Conservation (phyloP, 2,797 vertebrate species). For the Esox lucius region DNA sequence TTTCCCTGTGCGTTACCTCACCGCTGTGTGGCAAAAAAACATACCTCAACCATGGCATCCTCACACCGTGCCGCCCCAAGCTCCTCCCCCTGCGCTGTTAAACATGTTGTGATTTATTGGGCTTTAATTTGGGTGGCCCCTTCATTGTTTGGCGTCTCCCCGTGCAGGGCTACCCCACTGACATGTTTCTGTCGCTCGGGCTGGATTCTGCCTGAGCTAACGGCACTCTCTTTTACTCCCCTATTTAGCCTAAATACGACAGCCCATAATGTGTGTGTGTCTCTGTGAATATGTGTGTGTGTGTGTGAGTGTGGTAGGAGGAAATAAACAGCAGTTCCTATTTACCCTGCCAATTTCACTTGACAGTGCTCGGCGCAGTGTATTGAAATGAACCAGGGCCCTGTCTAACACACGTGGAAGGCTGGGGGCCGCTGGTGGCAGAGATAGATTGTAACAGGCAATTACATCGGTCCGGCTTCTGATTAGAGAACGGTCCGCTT, state of each 20-base stretch:
- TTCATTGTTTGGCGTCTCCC: slow-evolving; percentile 64
- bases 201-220: slow-evolving; percentile 71
- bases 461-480: slow-evolving; percentile 56
- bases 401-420: slow-evolving; percentile 61
- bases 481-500: slow-evolving; percentile 69
- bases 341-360: slow-evolving; percentile 73
- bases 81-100: slow-evolving; percentile 52
- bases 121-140: slow-evolving; percentile 70
- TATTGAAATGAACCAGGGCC: slow-evolving; percentile 75
- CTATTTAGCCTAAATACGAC: slow-evolving; percentile 59
- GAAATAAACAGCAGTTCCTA: slow-evolving; percentile 76
- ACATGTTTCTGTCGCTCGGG: slow-evolving; percentile 70
- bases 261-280: slow-evolving; percentile 27
- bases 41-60: background rate
- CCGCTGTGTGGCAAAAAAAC: slow-evolving; percentile 24
- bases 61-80: slow-evolving; percentile 16
- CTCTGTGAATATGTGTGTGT: background rate
- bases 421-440: slow-evolving; percentile 36
- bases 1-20: background rate
- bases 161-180: slow-evolving; percentile 59
- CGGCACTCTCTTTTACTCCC: slow-evolving; percentile 54
- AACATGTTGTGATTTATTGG: slow-evolving; percentile 73
- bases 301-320: slow-evolving; percentile 60
- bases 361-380: slow-evolving; percentile 59
- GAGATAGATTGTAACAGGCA: slow-evolving; percentile 66